Conservation (phyloP, 2,797 vertebrate genomes). For the Heliangelus exortis region DNA sequence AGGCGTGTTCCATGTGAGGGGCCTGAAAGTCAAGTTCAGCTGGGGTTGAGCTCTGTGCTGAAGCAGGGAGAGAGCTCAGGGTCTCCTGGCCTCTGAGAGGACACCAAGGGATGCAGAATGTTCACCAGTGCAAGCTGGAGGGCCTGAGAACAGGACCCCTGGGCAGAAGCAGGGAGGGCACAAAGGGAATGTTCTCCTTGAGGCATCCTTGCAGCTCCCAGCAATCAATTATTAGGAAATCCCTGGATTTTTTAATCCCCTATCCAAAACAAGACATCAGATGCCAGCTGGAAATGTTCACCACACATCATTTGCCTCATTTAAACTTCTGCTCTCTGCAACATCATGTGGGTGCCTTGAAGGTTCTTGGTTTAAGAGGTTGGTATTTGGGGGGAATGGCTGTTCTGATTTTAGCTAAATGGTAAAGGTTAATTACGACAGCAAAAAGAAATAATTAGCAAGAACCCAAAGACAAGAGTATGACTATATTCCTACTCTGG, state of each 20-base stretch:
- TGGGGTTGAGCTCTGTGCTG: no score
- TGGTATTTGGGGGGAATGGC: not conserved
- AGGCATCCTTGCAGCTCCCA: not conserved
- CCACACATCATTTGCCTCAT: accelerated
- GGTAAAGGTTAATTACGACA: not conserved
- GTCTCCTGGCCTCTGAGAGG: not conserved
- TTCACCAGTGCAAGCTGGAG: not conserved
- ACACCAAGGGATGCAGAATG: accelerated
- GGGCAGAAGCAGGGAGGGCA: not conserved
- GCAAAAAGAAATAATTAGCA: not conserved
- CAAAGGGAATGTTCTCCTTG: not conserved
- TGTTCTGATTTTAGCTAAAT: not conserved
- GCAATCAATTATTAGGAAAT: not conserved
- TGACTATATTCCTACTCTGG: not conserved
- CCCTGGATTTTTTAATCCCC: not conserved
- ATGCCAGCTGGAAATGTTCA: not conserved
- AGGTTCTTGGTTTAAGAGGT: not conserved
- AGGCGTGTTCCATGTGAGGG: accelerated
- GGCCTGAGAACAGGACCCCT: not conserved
- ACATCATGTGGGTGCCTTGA: no score
- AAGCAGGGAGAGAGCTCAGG: not conserved
- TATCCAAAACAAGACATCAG: not conserved
- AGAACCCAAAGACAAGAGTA: not conserved
- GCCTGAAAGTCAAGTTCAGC: accelerated
- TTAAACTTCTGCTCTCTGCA: not conserved